These are phyloP conservation scores for Napeogenes inachia DNA, from an alignment of 2,888 invertebrate species.

Conservation along the genomic window DNA sequence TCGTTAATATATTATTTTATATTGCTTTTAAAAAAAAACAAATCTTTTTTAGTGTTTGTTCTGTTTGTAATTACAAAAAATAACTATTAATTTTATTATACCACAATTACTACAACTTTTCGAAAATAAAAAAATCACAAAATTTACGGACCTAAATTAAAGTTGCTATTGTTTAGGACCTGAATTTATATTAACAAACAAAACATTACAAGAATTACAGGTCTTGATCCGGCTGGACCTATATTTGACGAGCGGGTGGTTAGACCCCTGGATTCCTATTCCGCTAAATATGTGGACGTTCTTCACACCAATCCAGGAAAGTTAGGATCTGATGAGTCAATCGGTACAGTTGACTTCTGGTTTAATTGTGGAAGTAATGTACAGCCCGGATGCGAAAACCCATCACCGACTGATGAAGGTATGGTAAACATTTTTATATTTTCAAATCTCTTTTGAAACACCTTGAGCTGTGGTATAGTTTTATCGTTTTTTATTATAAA, in stretches of 20 bases:
- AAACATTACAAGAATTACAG: conserved; percentile 55
- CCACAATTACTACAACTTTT: conserved; percentile 30
- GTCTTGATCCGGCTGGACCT: conserved; percentile 69
- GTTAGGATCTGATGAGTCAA: conserved; percentile 56
- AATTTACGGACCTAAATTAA: conserved; percentile 50
- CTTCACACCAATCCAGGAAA: conserved; percentile 77
- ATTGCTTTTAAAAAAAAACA: too few species aligned
- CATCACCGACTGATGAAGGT: conserved; percentile 50
- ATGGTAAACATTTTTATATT: conserved; percentile 14
- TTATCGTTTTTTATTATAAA: too few species aligned
- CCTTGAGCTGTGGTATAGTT: background rate
- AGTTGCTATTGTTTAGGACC: conserved; percentile 1
- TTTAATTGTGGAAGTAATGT: conserved; percentile 50
- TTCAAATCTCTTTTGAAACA: background rate
- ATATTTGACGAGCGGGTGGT: conserved; percentile 48
- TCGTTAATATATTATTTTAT: background rate
- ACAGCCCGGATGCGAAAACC: conserved; percentile 72
- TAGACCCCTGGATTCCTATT: conserved; percentile 41
- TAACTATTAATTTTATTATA: conserved; percentile 6
- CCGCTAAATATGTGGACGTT: conserved; percentile 70
- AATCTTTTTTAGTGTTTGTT: too few species aligned
- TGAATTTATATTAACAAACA: conserved; percentile 16
- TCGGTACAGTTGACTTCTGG: conserved; percentile 68
- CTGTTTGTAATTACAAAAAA: background rate
- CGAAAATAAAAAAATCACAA: conserved; percentile 36